Evolutionary conservation across 2,113 vertebrate species (phyloP).

Genomic region (Anhinga anhinga): DNA sequence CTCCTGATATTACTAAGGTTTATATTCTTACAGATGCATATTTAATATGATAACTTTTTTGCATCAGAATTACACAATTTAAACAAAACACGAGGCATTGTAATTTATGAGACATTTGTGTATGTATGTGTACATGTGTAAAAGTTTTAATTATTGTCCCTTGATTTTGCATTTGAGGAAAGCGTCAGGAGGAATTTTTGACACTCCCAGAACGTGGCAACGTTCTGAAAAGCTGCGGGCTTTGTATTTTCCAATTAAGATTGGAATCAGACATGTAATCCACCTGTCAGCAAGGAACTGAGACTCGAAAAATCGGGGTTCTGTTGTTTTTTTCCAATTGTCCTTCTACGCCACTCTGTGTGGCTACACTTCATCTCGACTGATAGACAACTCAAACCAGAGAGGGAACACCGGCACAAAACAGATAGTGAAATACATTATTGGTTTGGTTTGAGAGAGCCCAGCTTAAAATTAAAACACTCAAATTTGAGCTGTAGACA

Average conservation of each 20-base stretch:
- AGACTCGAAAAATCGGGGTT: not conserved
- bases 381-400: not conserved
- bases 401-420: not conserved
- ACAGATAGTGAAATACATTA: not conserved
- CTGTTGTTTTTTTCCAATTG: not conserved
- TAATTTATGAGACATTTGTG: not conserved
- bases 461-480: not conserved
- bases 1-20: not conserved
- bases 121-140: not conserved
- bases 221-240: not conserved
- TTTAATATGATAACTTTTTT: not conserved
- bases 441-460: not conserved
- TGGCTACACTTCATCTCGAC: not conserved
- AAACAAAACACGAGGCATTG: not conserved
- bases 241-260: slow-evolving; percentile 34
- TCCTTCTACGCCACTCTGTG: not conserved
- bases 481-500: not conserved
- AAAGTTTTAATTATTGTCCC: not conserved
- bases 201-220: not conserved
- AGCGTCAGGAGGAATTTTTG: slow-evolving; percentile 1
- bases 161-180: not conserved
- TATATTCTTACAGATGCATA: not conserved
- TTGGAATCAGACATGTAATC: slow-evolving; percentile 38
- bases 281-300: slow-evolving; percentile 11
- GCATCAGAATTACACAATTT: not conserved